Conservation (phyloP, 2,797 vertebrate species). For the Parauchenoglanis ngamensis region DNA sequence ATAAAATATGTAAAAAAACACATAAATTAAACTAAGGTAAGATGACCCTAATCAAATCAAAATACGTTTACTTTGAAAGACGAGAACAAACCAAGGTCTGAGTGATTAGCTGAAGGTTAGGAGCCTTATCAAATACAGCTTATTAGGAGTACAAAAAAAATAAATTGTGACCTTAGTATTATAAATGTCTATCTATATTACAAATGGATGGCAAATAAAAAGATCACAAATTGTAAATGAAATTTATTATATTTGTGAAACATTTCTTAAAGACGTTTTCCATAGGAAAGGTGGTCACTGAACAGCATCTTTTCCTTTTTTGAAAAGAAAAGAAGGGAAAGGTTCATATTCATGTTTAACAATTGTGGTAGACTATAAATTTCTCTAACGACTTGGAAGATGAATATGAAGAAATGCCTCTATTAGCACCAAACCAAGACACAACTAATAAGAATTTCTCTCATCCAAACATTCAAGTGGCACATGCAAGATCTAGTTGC, state of each 20-base stretch:
- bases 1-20: background rate
- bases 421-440: background rate
- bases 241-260: background rate
- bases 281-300: background rate
- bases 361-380: background rate
- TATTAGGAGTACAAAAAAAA: background rate
- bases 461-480: background rate
- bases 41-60: background rate
- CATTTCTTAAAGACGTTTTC: background rate
- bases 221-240: background rate
- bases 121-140: background rate
- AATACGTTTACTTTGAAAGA: background rate
- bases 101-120: slow-evolving; percentile 5
- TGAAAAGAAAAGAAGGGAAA: background rate
- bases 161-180: background rate
- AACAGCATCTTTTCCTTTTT: background rate
- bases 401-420: background rate
- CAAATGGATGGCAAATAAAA: background rate
- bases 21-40: background rate
- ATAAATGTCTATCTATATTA: background rate
- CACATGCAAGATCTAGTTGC: background rate
- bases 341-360: background rate
- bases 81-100: background rate
- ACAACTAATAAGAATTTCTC: background rate
- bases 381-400: background rate